Evolutionary conservation across 2,797 vertebrate species (phyloP), one percentile per base, ranked within the genome.

Genomic region (Pipistrellus pipistrellus): DNA sequence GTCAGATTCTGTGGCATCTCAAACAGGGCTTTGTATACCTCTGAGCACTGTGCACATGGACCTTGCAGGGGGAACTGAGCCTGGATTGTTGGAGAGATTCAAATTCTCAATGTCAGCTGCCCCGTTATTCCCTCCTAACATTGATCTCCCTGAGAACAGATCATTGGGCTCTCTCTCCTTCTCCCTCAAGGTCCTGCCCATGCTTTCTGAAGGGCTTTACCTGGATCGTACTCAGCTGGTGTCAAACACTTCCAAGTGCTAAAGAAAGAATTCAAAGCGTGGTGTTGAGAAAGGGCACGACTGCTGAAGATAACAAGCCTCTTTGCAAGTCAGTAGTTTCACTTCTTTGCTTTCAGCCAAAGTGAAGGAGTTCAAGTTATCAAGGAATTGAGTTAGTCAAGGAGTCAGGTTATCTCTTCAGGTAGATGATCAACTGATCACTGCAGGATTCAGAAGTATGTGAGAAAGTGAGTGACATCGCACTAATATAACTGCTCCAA

Each of bases 101-200:
- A 32, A 15, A 51, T 82, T 84, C 46, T 41, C 38, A 4, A 2
- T 71, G 6, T 69, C 25, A 17, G 8, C 76, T 69, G 72, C 91
- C 55, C 17, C 4, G 0, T 62, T 68, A 71, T 69, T 92, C 38
- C 85, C 92, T 90, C 32, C 53, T 57, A 48, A 51, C 91, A 72
- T 25, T 27, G 76, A 93, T 84, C 75, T 92, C 41, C 89, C 72
- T 91, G 93, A 93, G 89, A 91, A 87, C 81, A 53, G 76, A 57
- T 27, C 25, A 1, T 30, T 11, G 1, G 32, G 32, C 32, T 57
- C 55, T n/a, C 7, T 46, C 72, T 85, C 46, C 85, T 23, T 75
- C 13, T 51, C 53, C 48, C 48, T 69, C 15, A 20, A 2, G 0
- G 17, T 32, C 66, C 23, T 27, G 7, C 3, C 30, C 72, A 1